Evolutionary conservation across 2,113 vertebrate genomes (phyloP), one percentile per base, ranked within the genome.

Genomic region (Malurus melanocephalus): DNA sequence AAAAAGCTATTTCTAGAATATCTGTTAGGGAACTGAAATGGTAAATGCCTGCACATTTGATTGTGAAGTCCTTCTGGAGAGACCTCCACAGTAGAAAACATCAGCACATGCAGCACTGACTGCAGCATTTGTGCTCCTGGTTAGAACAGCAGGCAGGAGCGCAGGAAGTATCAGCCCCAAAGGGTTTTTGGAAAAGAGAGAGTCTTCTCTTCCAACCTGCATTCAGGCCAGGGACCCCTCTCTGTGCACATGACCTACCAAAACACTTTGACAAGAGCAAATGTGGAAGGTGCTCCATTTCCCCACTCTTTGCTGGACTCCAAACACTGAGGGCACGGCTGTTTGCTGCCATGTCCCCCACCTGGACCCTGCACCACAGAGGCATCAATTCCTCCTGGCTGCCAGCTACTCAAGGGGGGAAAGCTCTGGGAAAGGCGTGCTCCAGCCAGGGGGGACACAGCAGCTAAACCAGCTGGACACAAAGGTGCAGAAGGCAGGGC

Each of bases 141-240:
- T 69, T 21, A 40, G 16, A 74, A 16, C 0, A 1, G 6, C 22
- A 38, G 1, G 1, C 1, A 0, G 13, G 33, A 60, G 38, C 2
- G 21, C 46, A 66, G 21, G 24, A 66, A 61, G 12, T 3, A 43
- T 15, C 61, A 85, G 11, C 15, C 32, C 7, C 11, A 55, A 1
- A 0, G 1, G 2, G 1, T 9, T 59, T 59, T 4, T 4, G 38
- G 38, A 38, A 38, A 38, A 38, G 38, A 38, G 38, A 38, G 38
- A 38, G 24, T 53, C 33, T 32, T 89, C 30, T 55, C 24, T 62
- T 38, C 26, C 2, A 8, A 18, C 3, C 11, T 2, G 5, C 9
- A 16, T 56, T 74, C 17, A 76, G 85, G 38, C 28, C 73, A 32
- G 14, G 30, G 43, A 84, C 16, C 23, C 51, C 28, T 23, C 40